These are phyloP conservation scores for Proales similis DNA, from an alignment of 1,140 invertebrate genomes.

Conservation along the genomic window DNA sequence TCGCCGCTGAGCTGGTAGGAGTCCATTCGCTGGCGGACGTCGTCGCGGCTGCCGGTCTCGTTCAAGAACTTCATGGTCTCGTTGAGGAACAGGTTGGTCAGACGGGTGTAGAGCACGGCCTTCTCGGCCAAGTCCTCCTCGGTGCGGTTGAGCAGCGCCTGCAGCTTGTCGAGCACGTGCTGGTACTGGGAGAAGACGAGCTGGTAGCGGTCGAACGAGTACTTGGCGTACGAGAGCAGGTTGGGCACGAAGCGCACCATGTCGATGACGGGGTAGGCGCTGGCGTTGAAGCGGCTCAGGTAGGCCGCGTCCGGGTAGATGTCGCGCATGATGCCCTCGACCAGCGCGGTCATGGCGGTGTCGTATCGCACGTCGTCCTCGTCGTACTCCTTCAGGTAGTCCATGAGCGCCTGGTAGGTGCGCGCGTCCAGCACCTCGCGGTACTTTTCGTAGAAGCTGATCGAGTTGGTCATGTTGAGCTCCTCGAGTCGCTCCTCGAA, in stretches of 20 bases:
- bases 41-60: no score
- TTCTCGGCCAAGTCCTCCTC: not conserved
- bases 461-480: not conserved
- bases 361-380: slow-evolving; percentile 1
- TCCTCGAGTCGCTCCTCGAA: not conserved
- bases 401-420: not conserved
- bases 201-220: slow-evolving; percentile 12
- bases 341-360: slow-evolving; percentile 1
- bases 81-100: not conserved
- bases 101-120: not conserved
- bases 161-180: not conserved
- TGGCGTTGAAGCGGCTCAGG: slow-evolving; percentile 4
- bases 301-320: slow-evolving; percentile 34
- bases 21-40: no score
- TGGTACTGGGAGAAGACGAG: slow-evolving; percentile 10
- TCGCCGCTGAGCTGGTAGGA: no score
- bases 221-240: slow-evolving; percentile 16
- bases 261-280: not conserved
- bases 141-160: not conserved
- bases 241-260: not conserved
- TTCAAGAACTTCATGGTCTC: not conserved
- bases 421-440: not conserved
- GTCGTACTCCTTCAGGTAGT: slow-evolving; percentile 16
- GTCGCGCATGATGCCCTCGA: slow-evolving; percentile 13
- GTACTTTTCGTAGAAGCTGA: slow-evolving; percentile 15